A percentile compares a stretch with the other conserved stretches of the same genome.
phyloP scores from a whole-genome alignment of 2,888 invertebrate species.

The Cantharis rustica region DNA sequence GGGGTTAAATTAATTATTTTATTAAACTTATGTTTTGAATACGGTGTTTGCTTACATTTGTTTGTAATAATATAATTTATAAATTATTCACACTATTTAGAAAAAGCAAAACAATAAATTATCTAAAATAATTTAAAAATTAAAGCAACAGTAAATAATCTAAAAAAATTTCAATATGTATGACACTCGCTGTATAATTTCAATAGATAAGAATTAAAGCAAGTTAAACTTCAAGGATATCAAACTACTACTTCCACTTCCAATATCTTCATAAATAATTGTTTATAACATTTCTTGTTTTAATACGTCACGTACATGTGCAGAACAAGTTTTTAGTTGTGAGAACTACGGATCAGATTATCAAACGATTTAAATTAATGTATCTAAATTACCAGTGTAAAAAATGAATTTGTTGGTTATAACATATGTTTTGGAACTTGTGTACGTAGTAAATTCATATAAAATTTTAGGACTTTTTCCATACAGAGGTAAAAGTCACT shows the following conservation, averaged over 20 bases:
- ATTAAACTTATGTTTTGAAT: no score
- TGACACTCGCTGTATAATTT: neutral
- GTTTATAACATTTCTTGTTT: neutral
- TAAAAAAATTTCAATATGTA: neutral
- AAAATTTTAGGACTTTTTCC: conserved; percentile 71
- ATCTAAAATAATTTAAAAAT: no score
- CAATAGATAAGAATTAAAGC: neutral
- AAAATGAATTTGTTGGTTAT: neutral
- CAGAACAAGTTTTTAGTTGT: neutral
- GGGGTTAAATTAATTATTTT: no score
- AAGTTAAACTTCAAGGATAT: neutral
- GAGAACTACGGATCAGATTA: neutral
- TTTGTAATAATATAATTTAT: no score
- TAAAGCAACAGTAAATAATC: no score
- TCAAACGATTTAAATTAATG: neutral
- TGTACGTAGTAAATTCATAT: conserved; percentile 41
- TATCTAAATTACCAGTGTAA: neutral
- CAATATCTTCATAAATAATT: neutral
- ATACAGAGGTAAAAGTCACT: conserved; percentile 73
- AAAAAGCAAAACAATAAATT: no score
- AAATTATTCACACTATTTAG: no score
- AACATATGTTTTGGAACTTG: neutral
- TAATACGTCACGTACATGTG: neutral
- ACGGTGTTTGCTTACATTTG: no score
- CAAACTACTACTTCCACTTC: neutral